Base-by-base conservation (phyloP, 2,888 invertebrate species). In the Temnothorax unifasciatus region DNA sequence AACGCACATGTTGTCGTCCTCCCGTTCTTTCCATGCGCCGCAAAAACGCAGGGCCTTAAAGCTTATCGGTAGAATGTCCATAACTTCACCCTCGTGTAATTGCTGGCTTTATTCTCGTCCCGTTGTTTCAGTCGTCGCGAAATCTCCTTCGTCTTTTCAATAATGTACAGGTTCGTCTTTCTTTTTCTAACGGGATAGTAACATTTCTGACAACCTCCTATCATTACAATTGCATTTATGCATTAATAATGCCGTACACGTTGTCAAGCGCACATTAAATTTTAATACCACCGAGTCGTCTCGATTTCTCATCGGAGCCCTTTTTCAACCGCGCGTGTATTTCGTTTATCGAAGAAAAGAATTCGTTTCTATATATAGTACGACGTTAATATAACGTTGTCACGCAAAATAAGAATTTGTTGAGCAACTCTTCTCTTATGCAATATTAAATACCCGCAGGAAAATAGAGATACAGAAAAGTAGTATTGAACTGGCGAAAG, bases 21-120 rank as follows among this genome's bases (percentile, higher is more conserved):
- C 3, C 8, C 25, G 41, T 1, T 84, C 84, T 47, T 41, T 74
- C 84, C 82, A 84, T 15, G 66, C 68, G 13, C 82, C 84, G 11
- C 84, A 84, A 47, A 84, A 84, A n/a, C 44, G 57, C 3, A 84
- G 11, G 13, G 63, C 68, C n/a, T 71, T 73, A 18, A 84, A 84
- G 34, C 82, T 84, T 41, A 82, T 41, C n/a, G 82, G 84, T 9
- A 82, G 50, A 61, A 84, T 82, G 21, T 84, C 84, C 84, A 84
- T 84, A 38, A 2, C 52, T 52, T 57, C 21, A 47, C 4, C 0
- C 38, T 11, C 11, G 0, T 11, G 13, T 61, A 41, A 73, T 73
- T 38, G 74, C n/a, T n/a, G 15, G 3, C 11, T 38, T 75, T 50
- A 34, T 38, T 47, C 29, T 21, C 29, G 9, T 9, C 3, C 4